These are phyloP conservation scores for Pachycephala philippinensis DNA, from an alignment of 2,113 vertebrate species.

Conservation along the genomic window DNA sequence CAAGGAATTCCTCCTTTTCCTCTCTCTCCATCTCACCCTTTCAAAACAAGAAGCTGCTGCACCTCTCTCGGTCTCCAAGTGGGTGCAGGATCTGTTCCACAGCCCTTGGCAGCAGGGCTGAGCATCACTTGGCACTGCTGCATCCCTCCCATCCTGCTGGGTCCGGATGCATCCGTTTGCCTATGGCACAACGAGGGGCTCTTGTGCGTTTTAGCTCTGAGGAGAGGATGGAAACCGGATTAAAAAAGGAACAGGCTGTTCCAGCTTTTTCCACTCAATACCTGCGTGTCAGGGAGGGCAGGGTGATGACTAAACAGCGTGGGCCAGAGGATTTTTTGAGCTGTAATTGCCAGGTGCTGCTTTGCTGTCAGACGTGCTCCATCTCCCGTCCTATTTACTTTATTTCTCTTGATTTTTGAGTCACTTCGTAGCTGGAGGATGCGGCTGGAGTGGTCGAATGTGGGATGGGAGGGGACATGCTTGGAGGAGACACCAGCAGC, in stretches of 20 bases:
- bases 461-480: neutral
- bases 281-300: neutral
- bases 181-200: neutral
- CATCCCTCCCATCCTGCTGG: neutral
- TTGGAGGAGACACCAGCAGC: neutral
- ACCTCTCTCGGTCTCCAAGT: fast-evolving
- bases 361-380: neutral
- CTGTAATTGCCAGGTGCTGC: neutral
- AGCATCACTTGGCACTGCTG: neutral
- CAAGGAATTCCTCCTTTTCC: neutral
- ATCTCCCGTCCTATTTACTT: neutral
- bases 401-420: neutral
- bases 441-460: fast-evolving
- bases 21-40: neutral
- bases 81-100: neutral
- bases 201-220: neutral
- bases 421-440: neutral
- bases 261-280: neutral
- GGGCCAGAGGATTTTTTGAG: neutral
- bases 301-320: neutral
- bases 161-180: neutral
- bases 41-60: neutral
- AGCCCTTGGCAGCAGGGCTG: neutral
- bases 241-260: neutral
- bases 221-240: neutral